phyloP scores from a whole-genome alignment of 2,113 vertebrate genomes.

The Anhinga anhinga region DNA sequence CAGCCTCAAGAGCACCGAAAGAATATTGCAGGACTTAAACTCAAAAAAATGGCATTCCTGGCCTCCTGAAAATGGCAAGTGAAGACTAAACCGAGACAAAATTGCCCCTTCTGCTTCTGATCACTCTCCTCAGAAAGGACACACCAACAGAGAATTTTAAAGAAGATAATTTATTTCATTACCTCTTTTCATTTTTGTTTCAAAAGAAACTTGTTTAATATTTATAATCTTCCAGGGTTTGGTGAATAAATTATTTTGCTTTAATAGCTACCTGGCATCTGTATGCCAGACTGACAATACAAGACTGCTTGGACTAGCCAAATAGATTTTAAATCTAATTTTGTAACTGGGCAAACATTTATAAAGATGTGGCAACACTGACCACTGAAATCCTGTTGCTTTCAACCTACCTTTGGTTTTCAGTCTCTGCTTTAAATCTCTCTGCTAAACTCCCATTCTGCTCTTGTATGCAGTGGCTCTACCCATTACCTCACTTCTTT shows the following conservation, averaged over 20 bases:
- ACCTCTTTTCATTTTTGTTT: background rate
- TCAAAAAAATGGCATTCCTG: background rate
- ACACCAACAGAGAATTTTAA: background rate
- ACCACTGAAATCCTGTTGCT: background rate
- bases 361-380: background rate
- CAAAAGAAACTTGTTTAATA: background rate
- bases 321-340: background rate
- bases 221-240: background rate
- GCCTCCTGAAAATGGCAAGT: background rate
- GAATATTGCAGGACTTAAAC: background rate
- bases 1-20: background rate
- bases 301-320: background rate
- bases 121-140: background rate
- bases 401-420: background rate
- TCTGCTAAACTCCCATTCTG: background rate
- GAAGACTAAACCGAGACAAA: background rate
- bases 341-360: background rate
- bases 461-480: background rate
- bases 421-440: background rate
- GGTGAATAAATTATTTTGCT: background rate
- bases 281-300: background rate
- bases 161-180: background rate
- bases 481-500: background rate
- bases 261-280: background rate
- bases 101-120: background rate